Percentiles rank a stretch among this genome's conserved stretches.
Conservation (phyloP, 37 sponge, comb jelly and placozoan species). For the Bolinopsis microptera region DNA sequence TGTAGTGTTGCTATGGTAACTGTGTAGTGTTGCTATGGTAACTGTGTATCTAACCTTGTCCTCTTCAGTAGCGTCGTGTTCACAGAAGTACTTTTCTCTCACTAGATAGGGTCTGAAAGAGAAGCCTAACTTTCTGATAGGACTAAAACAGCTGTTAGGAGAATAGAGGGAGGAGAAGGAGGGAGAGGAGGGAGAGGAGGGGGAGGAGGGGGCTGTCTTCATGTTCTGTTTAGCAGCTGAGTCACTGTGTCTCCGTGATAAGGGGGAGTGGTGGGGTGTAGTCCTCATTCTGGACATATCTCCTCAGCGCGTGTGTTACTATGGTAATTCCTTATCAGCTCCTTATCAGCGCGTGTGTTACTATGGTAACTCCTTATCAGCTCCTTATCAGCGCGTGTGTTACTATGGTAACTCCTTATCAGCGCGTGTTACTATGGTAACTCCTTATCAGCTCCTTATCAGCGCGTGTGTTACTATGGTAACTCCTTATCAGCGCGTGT, state of each 20-base stretch:
- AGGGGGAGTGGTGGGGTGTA: neutral
- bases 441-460: too few species aligned
- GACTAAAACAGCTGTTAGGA: neutral
- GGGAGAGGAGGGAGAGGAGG: neutral
- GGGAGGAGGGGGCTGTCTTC: neutral
- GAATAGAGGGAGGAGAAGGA: neutral
- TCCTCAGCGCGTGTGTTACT: too few species aligned
- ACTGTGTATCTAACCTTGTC: slow-evolving; percentile 62
- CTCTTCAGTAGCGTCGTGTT: neutral
- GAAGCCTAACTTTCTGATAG: neutral
- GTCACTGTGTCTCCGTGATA: neutral
- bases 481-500: too few species aligned
- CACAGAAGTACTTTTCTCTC: slow-evolving; percentile 12
- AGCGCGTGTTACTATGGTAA: too few species aligned
- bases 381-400: too few species aligned
- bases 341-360: too few species aligned
- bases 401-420: too few species aligned
- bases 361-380: too few species aligned
- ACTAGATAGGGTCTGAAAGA: slow-evolving; percentile 25
- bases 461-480: too few species aligned
- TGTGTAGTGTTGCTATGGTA: too few species aligned
- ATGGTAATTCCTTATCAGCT: too few species aligned
- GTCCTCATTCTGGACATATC: neutral
- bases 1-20: too few species aligned
- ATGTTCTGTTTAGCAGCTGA: neutral